phyloP scores from a whole-genome alignment of 2,888 invertebrate species.

The Aelia acuminata region DNA sequence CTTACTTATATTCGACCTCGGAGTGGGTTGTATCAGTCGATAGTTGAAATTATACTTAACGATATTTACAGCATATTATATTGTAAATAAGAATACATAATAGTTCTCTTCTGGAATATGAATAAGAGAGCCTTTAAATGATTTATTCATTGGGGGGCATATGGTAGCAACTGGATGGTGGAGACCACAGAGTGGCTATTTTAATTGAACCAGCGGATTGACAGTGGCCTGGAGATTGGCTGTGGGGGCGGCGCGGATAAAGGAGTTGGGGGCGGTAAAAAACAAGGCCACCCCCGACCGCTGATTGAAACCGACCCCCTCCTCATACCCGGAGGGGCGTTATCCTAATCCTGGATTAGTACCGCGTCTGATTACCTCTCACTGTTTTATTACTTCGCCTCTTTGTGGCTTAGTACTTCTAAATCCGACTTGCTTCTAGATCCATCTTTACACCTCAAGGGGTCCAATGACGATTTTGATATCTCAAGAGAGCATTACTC shows the following conservation, averaged over 20 bases:
- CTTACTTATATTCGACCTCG: too few relatives aligned
- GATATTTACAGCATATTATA: too few relatives aligned
- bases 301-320: slow-evolving; percentile 51
- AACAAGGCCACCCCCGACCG: slow-evolving; percentile 35
- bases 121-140: background rate
- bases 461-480: background rate
- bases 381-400: slow-evolving; percentile 35
- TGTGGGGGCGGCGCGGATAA: slow-evolving; percentile 23
- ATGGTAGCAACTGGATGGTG: background rate
- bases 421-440: slow-evolving; percentile 32
- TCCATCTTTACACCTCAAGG: slow-evolving; percentile 23
- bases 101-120: background rate
- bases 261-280: slow-evolving; percentile 46
- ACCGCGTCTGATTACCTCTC: slow-evolving; percentile 39
- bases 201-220: slow-evolving; percentile 53
- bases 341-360: slow-evolving; percentile 50
- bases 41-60: too few relatives aligned
- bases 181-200: slow-evolving; percentile 52
- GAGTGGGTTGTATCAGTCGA: too few relatives aligned
- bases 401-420: slow-evolving; percentile 29
- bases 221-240: slow-evolving; percentile 36
- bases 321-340: background rate
- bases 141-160: slow-evolving; percentile 52
- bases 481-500: background rate
- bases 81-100: background rate